These are phyloP conservation scores for Silurus glanis DNA, from an alignment of 2,113 vertebrate species.

Conservation along the genomic window DNA sequence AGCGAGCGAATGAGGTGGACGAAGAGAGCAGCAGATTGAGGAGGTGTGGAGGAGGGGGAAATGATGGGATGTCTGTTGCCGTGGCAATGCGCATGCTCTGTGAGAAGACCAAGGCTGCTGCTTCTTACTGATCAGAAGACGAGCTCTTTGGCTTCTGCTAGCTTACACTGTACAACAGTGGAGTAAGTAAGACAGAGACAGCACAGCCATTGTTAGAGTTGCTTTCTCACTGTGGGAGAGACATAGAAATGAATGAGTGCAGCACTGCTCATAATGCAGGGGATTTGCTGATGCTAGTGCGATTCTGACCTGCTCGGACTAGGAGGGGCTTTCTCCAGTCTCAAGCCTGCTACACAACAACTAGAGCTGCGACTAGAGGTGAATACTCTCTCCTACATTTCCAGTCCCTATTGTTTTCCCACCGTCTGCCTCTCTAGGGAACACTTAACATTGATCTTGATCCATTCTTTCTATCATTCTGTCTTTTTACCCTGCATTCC, in stretches of 20 bases:
- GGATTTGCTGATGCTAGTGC: constrained; percentile 55
- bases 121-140: constrained; percentile 72
- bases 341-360: constrained; percentile 31
- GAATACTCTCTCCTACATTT: constrained; percentile 46
- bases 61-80: constrained; percentile 61
- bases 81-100: constrained; percentile 68
- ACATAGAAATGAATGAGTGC: constrained; percentile 63
- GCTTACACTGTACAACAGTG: constrained; percentile 18
- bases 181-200: constrained; percentile 7
- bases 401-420: constrained; percentile 33
- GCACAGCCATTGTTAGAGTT: constrained; percentile 47
- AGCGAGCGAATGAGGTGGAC: constrained; percentile 46
- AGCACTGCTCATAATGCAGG: constrained; percentile 41
- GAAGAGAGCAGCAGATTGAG: constrained; percentile 40
- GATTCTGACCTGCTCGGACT: constrained; percentile 53
- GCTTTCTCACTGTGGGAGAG: constrained; percentile 10
- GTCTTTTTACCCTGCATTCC: neutral
- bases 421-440: constrained; percentile 47
- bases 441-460: constrained; percentile 52
- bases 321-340: constrained; percentile 52
- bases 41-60: constrained; percentile 42
- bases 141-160: constrained; percentile 54
- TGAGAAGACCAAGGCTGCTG: constrained; percentile 56
- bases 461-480: neutral
- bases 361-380: constrained; percentile 65